Evolutionary conservation across 2,113 vertebrate genomes (phyloP).

Genomic region (Cacatua alba): DNA sequence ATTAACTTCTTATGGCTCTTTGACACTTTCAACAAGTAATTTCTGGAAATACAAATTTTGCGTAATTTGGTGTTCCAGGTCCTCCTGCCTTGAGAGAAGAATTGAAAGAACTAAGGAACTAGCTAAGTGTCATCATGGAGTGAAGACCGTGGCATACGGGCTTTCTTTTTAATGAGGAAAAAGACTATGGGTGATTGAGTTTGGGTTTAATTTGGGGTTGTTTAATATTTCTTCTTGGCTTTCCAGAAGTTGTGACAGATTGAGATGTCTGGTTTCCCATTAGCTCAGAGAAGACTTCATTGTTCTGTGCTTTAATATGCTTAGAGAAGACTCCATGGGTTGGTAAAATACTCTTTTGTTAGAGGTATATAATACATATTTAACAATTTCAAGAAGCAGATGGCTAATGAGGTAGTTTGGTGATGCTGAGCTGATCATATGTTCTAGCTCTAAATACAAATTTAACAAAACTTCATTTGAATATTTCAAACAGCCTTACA

Average conservation of each 20-base stretch:
- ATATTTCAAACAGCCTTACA: conserved; percentile 49
- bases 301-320: not conserved
- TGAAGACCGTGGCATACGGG: not conserved
- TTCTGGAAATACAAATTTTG: not conserved
- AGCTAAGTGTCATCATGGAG: not conserved
- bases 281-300: not conserved
- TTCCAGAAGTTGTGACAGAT: not conserved
- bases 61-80: not conserved
- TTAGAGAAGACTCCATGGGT: not conserved
- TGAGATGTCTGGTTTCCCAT: not conserved
- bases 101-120: not conserved
- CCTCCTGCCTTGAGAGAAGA: not conserved
- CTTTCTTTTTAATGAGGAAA: not conserved
- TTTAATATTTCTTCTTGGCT: not conserved
- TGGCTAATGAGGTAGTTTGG: conserved; percentile 57
- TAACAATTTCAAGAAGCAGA: conserved; percentile 46
- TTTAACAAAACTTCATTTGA: conserved; percentile 44
- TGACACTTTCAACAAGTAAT: not conserved
- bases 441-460: conserved; percentile 70
- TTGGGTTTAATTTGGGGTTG: not conserved
- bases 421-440: conserved; percentile 22
- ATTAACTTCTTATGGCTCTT: not conserved
- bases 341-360: conserved; percentile 20
- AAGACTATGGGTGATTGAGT: not conserved
- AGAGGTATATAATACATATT: conserved; percentile 37